Percentiles rank a stretch among this genome's conserved stretches.
phyloP scores from a whole-genome alignment of 2,113 vertebrate genomes.

The Phaethon lepturus region DNA sequence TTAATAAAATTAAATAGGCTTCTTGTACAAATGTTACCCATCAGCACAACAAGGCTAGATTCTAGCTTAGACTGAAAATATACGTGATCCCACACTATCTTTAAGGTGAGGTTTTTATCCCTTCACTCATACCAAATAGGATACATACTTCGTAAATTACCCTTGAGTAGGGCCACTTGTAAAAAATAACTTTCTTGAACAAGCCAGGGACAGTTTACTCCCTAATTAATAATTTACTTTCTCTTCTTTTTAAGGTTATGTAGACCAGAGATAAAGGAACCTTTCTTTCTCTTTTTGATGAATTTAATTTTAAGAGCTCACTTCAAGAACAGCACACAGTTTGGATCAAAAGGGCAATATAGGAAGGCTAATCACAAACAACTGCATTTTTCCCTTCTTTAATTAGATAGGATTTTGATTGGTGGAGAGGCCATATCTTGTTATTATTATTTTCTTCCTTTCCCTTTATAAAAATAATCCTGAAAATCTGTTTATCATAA shows the following conservation, averaged over 20 bases:
- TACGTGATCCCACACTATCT: background rate
- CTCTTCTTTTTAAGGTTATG: background rate
- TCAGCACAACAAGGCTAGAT: background rate
- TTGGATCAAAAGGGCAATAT: background rate
- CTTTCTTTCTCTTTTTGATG: background rate
- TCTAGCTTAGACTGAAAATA: background rate
- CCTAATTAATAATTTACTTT: background rate
- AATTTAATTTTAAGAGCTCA: background rate
- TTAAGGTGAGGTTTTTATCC: background rate
- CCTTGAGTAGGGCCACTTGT: background rate
- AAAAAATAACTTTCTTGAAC: background rate
- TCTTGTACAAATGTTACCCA: background rate
- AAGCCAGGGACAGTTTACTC: background rate
- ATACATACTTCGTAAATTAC: background rate
- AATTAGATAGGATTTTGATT: background rate
- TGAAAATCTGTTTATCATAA: slow-evolving; percentile 7
- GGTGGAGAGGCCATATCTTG: background rate
- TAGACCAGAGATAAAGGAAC: background rate
- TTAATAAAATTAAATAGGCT: background rate
- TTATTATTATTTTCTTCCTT: background rate
- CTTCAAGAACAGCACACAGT: background rate
- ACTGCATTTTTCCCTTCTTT: slow-evolving; percentile 14
- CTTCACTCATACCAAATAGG: background rate
- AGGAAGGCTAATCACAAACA: background rate
- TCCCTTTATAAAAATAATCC: background rate